phyloP scores from a whole-genome alignment of 1,140 invertebrate genomes.

The Drosophila virilis region DNA sequence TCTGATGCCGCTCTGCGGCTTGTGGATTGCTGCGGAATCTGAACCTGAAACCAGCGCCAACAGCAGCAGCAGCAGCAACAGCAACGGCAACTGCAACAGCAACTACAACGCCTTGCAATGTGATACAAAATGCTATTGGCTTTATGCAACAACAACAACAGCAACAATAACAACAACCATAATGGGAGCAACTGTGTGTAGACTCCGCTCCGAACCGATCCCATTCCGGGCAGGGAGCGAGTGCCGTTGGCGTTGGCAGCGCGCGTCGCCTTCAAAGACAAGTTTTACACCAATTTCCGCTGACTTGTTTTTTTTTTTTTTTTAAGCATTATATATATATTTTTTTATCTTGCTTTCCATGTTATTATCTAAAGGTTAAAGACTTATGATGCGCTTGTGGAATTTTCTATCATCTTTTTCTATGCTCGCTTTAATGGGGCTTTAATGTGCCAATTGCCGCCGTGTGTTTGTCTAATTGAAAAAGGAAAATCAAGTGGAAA shows the following conservation, averaged over 20 bases:
- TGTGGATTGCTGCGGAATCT: slow-evolving; percentile 30
- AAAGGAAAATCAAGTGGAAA: slow-evolving; percentile 67
- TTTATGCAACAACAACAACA: slow-evolving; percentile 39
- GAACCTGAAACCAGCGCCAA: slow-evolving; percentile 59
- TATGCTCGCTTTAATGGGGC: slow-evolving; percentile 54
- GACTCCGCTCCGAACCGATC: slow-evolving; percentile 19
- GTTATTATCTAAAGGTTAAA: slow-evolving; percentile 69
- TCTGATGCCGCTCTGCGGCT: slow-evolving; percentile 12
- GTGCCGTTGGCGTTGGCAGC: slow-evolving; percentile 47
- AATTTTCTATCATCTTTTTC: slow-evolving; percentile 63
- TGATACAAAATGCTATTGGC: slow-evolving; percentile 71
- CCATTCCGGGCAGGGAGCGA: slow-evolving; percentile 33
- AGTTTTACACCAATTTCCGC: slow-evolving; percentile 79
- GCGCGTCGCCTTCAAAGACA: slow-evolving; percentile 58
- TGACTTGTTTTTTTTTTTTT: slow-evolving; percentile 12
- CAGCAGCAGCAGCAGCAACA: slow-evolving; percentile 11
- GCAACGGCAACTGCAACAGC: slow-evolving; percentile 23
- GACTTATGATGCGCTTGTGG: slow-evolving; percentile 61
- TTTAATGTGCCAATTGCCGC: slow-evolving; percentile 73
- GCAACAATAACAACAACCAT: slow-evolving; percentile 28
- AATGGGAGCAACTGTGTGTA: slow-evolving; percentile 46
- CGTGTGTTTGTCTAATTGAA: slow-evolving; percentile 66
- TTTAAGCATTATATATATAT: slow-evolving; percentile 2
- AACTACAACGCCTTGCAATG: slow-evolving; percentile 65
- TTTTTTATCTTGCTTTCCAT: slow-evolving; percentile 33